A percentile compares a stretch with the other conserved stretches of the same genome.
phyloP scores from a whole-genome alignment of 1,140 invertebrate genomes.

The Bombus cullumanus region DNA sequence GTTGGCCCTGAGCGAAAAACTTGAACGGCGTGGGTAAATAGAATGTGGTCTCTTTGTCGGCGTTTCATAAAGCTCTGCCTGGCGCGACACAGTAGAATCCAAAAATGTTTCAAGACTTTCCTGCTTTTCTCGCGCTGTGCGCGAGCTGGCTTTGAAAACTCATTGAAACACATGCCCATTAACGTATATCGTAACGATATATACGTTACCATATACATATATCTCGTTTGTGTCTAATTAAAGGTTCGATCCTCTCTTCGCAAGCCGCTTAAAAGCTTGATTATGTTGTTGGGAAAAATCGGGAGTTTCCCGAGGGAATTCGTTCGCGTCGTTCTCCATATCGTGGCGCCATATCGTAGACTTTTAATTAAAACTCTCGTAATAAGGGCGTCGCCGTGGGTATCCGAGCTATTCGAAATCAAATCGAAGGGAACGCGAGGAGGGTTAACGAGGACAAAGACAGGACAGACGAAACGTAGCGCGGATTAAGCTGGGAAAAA shows the following conservation, averaged over 20 bases:
- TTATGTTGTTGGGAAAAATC: too few relatives aligned
- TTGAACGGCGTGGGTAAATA: slow-evolving; percentile 54
- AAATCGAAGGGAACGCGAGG: slow-evolving; percentile 26
- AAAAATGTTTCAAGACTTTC: slow-evolving; percentile 49
- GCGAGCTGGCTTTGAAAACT: not conserved
- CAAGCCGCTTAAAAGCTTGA: not conserved
- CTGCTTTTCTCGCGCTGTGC: too few relatives aligned
- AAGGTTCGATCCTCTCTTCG: not conserved
- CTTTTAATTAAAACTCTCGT: slow-evolving; percentile 57
- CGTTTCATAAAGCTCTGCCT: slow-evolving; percentile 34
- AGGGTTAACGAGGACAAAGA: not conserved
- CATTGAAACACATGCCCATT: not conserved
- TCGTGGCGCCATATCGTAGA: not conserved
- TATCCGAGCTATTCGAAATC: not conserved
- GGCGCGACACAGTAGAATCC: not conserved
- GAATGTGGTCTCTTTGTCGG: slow-evolving; percentile 57
- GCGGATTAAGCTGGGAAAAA: slow-evolving; percentile 9
- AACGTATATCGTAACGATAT: not conserved
- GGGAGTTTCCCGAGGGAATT: not conserved
- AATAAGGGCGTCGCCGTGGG: slow-evolving; percentile 24
- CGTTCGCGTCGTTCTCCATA: not conserved
- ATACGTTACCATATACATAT: not conserved
- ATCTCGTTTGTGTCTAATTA: not conserved
- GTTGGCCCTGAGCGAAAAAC: slow-evolving; percentile 19
- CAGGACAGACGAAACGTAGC: not conserved